Evolutionary conservation across 2,888 invertebrate genomes (phyloP).

Genomic region (Litoditis marina): DNA sequence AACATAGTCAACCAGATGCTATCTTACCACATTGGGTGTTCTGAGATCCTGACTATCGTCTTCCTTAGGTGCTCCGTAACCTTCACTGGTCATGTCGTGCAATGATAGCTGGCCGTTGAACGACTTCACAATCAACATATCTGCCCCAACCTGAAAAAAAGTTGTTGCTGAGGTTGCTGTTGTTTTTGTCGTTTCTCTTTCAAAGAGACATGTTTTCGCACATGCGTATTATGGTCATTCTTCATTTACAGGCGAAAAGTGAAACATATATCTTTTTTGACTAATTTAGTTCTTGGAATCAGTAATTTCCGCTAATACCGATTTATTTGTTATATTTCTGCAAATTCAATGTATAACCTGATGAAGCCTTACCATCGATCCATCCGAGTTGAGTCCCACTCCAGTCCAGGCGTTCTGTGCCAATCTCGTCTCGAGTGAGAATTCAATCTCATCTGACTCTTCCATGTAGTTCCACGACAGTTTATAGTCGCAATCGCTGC

Average conservation of each 20-base stretch:
- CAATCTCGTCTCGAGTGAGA: slow-evolving; percentile 58
- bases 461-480: slow-evolving; percentile 57
- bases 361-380: slow-evolving; percentile 52
- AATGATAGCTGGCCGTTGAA: slow-evolving; percentile 43
- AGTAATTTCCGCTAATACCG: not conserved
- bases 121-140: slow-evolving; percentile 57
- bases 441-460: slow-evolving; percentile 59
- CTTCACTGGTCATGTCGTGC: slow-evolving; percentile 53
- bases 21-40: slow-evolving; percentile 15
- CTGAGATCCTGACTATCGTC: slow-evolving; percentile 35
- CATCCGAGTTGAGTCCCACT: slow-evolving; percentile 55
- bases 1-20: not conserved
- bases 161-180: not conserved
- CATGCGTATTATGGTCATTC: too few species aligned
- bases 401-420: slow-evolving; percentile 59
- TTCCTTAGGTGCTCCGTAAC: slow-evolving; percentile 35
- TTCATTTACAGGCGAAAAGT: too few species aligned
- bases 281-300: not conserved
- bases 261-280: not conserved
- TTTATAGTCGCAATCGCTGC: slow-evolving; percentile 56
- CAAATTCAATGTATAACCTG: not conserved
- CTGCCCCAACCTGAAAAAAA: slow-evolving; percentile 47
- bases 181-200: too few species aligned
- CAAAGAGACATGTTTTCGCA: too few species aligned
- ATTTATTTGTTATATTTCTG: not conserved